Evolutionary conservation across 2,888 invertebrate genomes (phyloP).

Genomic region (Cephus nigrinus): DNA sequence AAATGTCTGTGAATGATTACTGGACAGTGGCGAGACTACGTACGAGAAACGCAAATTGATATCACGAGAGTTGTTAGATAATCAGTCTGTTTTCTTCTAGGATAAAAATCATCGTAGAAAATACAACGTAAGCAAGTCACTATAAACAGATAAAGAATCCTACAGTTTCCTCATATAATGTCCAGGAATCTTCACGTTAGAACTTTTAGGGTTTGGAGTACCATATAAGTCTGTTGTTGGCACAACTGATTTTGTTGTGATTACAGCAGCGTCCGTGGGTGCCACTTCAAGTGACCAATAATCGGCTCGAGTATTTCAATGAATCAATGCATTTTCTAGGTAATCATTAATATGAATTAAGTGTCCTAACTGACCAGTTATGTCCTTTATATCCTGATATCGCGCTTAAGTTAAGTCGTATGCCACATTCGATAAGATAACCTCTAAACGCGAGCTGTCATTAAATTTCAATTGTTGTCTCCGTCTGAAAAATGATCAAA

Average conservation of each 20-base stretch:
- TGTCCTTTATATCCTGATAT: conserved; percentile 35
- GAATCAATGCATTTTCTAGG: conserved; percentile 66
- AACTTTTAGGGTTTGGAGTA: conserved; percentile 11
- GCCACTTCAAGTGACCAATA: conserved; percentile 64
- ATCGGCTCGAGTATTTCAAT: conserved; percentile 65
- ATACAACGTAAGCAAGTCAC: conserved; percentile 3
- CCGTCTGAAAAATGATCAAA: neutral
- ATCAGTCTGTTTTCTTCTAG: neutral
- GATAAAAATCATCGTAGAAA: neutral
- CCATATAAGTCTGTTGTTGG: conserved; percentile 57
- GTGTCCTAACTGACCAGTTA: conserved; percentile 53
- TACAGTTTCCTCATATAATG: neutral
- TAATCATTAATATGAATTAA: conserved; percentile 65
- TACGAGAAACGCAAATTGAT: too few relatives aligned
- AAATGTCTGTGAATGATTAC: too few relatives aligned
- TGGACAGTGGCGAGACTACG: too few relatives aligned
- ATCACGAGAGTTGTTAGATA: neutral
- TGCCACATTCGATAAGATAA: conserved; percentile 44
- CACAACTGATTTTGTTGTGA: conserved; percentile 67
- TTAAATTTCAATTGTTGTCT: too few relatives aligned
- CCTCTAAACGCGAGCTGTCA: neutral
- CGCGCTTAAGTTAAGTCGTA: conserved; percentile 36
- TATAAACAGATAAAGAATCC: neutral
- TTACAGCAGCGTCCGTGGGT: conserved; percentile 65
- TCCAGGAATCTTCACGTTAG: conserved; percentile 2